Evolutionary conservation across 2,888 invertebrate species (phyloP), one percentile per base, ranked within the genome.

Genomic region (Nebria salina): DNA sequence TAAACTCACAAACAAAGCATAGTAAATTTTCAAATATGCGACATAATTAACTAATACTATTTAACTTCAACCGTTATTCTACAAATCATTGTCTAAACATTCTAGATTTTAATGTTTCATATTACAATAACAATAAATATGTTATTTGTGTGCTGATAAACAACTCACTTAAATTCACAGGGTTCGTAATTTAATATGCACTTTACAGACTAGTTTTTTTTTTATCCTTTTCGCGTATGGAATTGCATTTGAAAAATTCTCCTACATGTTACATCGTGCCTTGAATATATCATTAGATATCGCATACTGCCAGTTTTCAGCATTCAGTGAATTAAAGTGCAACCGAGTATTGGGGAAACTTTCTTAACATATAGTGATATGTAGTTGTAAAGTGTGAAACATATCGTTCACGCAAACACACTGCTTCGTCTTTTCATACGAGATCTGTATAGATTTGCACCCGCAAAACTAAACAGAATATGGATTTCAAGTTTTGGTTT

Each of bases 161-260:
- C 15, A 41, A n/a, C 73, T 6, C 7, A 8, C 15, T 43, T 80
- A 65, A 75, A 80, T 75, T 75, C 54, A 75, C 15, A 42, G 75
- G 75, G 80, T 80, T 25, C 72, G 75, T 75, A 80, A 75, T 80
- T 80, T 80, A 80, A 80, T 80, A 75, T 74, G 80, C 70, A 75
- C 80, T 75, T 74, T 80, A 80, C 65, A 75, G 80, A 80, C 68
- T 75, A 70, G 80, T 80, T 75, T 80, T 75, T 80, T 75, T 80
- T 80, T 80, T 75, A 80, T 80, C 75, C 80, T 75, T 80, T 80
- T 80, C 80, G 80, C 75, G 75, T 80, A 80, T 80, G 80, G 75
- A 80, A 80, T 80, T 75, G 75, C 75, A 80, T 80, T 80, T 65
- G 80, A 72, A 80, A 80, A 75, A 80, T 75, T 80, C 80, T 74